phyloP scores from a whole-genome alignment of 2,113 vertebrate species.

The Lagopus leucura region DNA sequence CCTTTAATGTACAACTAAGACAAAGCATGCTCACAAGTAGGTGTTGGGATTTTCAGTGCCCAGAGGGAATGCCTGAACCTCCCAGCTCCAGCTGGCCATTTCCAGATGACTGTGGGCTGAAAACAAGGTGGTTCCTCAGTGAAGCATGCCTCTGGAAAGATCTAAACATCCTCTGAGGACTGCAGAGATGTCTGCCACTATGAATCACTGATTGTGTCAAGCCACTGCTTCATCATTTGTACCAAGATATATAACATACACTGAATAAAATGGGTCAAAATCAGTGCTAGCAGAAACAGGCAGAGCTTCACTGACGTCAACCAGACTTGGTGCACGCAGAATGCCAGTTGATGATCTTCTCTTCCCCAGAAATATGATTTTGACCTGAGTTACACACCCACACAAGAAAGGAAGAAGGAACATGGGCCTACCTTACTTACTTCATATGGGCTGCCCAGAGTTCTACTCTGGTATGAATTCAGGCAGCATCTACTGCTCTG shows the following conservation, averaged over 20 bases:
- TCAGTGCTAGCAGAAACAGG: background rate
- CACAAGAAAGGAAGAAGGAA: background rate
- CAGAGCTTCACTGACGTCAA: constrained; percentile 30
- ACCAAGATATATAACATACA: background rate
- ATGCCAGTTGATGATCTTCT: background rate
- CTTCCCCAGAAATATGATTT: background rate
- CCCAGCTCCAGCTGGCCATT: background rate
- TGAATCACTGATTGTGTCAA: constrained; percentile 58
- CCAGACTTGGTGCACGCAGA: background rate
- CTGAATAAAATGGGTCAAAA: constrained; percentile 52
- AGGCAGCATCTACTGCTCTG: background rate
- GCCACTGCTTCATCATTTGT: constrained; percentile 40
- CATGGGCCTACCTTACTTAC: background rate
- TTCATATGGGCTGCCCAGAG: background rate
- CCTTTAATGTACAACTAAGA: background rate
- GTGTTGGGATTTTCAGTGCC: background rate
- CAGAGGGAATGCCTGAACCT: background rate
- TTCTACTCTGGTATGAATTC: background rate
- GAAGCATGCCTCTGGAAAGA: constrained; percentile 20
- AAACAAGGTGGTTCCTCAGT: background rate
- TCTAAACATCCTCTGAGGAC: constrained; percentile 16
- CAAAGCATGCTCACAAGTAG: background rate
- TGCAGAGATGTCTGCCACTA: constrained; percentile 23
- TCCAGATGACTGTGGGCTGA: background rate
- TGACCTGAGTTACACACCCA: background rate